Base-by-base conservation (phyloP, 2,797 vertebrate genomes). In the Florisuga fusca region DNA sequence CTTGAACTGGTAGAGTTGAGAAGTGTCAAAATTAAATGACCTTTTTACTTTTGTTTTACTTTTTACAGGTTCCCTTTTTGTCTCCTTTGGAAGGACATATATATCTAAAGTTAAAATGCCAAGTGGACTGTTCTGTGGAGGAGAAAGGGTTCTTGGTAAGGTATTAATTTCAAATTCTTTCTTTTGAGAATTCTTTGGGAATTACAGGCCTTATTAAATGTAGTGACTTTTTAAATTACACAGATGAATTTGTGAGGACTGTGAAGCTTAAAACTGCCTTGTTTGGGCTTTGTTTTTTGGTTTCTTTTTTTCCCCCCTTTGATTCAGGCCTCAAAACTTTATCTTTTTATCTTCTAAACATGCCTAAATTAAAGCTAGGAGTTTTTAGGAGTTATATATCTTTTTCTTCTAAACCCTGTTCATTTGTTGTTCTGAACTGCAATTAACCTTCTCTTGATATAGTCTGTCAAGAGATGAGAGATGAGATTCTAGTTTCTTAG, bases 21-120 rank as follows among this genome's bases (percentile, higher is more conserved):
- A 48, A 5, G 8, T 59, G 6, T 75, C 62, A 55, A 64, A 89
- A 50, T 91, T 23, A 80, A 83, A 27, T 84, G 2, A 19, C 8
- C n/a, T n/a, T n/a, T n/a, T n/a, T n/a, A n/a, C n/a, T n/a, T n/a
- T 34, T 41, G 8, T 22, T 85, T 83, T 53, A 27, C 41, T 93
- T 91, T 45, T 90, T 94, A 1, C 87, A 99, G 99, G 99, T 99
- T 68, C 99, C 99, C 0, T 99, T 99, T 98, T 86, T 99, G 94
- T 99, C 98, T 91, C 98, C 99, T 46, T 96, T 99, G 98, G 99
- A 99, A 97, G 99, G 99, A n/a, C 98, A 99, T 78, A 96, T 99
- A 96, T 98, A 98, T 97, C 97, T 99, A 27, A 99, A 98, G 96
- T 95, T 99, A 96, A 99, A 99, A 96, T 99, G 99, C 95, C 98